phyloP scores from a whole-genome alignment of 2,113 vertebrate genomes.

The Actenoides lindsayi region DNA sequence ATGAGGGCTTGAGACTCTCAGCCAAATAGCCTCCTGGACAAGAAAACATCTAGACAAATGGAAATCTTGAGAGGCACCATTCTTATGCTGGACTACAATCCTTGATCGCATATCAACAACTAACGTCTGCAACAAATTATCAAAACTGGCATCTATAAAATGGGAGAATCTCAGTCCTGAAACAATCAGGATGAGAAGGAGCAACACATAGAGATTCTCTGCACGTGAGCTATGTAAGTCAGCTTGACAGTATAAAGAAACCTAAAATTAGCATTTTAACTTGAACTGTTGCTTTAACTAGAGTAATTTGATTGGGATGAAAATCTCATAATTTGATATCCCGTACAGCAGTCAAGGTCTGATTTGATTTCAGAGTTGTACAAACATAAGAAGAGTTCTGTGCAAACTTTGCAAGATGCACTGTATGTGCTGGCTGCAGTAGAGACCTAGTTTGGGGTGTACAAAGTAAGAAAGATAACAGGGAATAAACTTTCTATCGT shows the following conservation, averaged over 20 bases:
- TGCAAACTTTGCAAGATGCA: background rate
- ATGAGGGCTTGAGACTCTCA: background rate
- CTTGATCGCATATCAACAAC: background rate
- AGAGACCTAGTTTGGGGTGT: background rate
- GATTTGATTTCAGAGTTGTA: background rate
- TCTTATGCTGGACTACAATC: background rate
- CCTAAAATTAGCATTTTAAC: background rate
- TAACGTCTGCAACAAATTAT: background rate
- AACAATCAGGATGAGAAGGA: background rate
- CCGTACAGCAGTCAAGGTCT: background rate
- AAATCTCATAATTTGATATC: background rate
- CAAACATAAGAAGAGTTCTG: background rate
- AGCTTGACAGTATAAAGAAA: background rate
- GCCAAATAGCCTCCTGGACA: background rate
- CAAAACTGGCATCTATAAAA: background rate
- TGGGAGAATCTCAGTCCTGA: background rate
- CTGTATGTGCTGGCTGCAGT: fast-evolving
- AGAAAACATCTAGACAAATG: background rate
- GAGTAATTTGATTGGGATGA: background rate
- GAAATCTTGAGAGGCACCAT: background rate
- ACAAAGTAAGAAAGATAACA: background rate
- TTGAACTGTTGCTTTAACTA: background rate
- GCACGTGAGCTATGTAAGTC: background rate
- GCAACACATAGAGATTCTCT: background rate
- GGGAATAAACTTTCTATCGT: background rate